Base-by-base conservation (phyloP, 2,797 vertebrate species). In the Pyrrhura leucotis region DNA sequence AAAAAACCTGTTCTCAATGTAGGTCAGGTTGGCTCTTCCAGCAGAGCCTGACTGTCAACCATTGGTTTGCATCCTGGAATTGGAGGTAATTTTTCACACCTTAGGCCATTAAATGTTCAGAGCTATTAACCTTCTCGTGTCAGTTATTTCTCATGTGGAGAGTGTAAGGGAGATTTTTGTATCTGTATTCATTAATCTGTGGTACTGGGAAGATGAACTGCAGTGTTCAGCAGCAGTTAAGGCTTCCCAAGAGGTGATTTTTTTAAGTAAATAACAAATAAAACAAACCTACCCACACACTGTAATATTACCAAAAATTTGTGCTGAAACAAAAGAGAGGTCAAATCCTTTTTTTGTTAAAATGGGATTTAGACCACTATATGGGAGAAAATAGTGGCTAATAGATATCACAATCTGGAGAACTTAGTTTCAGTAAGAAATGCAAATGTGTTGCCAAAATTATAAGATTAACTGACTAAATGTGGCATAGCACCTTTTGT, bases 371-470 rank as follows among this genome's bases (percentile, higher is more conserved):
- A 47, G n/a, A 25, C 1, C 9, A 29, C 12, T 28, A 4, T 3
- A 19, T 2, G 3, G 31, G 45, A 77, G 7, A 5, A 63, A 79
- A 47, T 5, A 65, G 16, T 5, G 47, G 4, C 4, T 85, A 37
- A 67, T 47, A 50, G 9, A 13, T 4, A 20, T 4, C 2, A 4
- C 6, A 75, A 16, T 29, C 47, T 1, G 1, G 14, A 67, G 12
- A 79, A 31, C 14, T 67, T 20, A 3, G 3, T 51, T 91, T 48
- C 20, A 23, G 12, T 58, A 19, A 88, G 15, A 63, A 88, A 51
- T 33, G 22, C 37, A n/a, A 50, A 61, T 44, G 63, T 0, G 0
- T 53, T 78, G 4, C 4, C 3, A 1, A 45, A 63, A 3, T n/a
- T n/a, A 19, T 10, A 33, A 29, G 9, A 61, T n/a, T 47, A 77